Conservation (phyloP, 2,888 invertebrate species). For the Drosophila antonietae region DNA sequence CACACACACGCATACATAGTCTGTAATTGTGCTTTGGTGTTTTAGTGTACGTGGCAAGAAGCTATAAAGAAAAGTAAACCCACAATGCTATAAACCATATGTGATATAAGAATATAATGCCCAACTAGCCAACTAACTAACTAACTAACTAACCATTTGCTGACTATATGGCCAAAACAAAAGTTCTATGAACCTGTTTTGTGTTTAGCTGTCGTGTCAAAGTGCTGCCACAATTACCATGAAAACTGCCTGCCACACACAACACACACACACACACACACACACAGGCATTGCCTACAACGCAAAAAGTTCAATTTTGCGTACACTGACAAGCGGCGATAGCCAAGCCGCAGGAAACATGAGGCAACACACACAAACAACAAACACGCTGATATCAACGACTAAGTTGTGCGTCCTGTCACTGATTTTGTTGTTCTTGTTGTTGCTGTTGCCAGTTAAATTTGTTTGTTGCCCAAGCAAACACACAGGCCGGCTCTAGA, state of each 20-base stretch:
- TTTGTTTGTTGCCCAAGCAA: slow-evolving; percentile 2
- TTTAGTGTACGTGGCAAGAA: slow-evolving; percentile 65
- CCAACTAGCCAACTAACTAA: slow-evolving; percentile 31
- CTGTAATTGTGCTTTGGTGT: slow-evolving; percentile 23
- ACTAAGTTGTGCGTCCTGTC: slow-evolving; percentile 43
- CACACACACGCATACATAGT: background rate
- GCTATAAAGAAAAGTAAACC: slow-evolving; percentile 33
- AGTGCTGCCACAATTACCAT: slow-evolving; percentile 43
- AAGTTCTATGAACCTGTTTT: slow-evolving; percentile 52
- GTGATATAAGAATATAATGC: slow-evolving; percentile 41
- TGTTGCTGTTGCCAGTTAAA: slow-evolving; percentile 16
- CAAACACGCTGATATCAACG: slow-evolving; percentile 3
- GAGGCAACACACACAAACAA: slow-evolving; percentile 24
- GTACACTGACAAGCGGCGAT: slow-evolving; percentile 42
- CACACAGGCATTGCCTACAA: slow-evolving; percentile 9
- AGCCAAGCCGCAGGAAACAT: slow-evolving; percentile 35
- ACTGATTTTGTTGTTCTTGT: slow-evolving; percentile 28
- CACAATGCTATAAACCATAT: slow-evolving; percentile 35
- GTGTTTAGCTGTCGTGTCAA: slow-evolving; percentile 34
- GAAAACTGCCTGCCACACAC: slow-evolving; percentile 27
- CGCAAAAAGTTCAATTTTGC: slow-evolving; percentile 55
- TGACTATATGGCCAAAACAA: slow-evolving; percentile 23
- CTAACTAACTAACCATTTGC: slow-evolving; percentile 23
- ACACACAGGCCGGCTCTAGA: background rate
- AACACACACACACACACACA: slow-evolving; percentile 6